A percentile compares a stretch with the other conserved stretches of the same genome.
Conservation (phyloP, 2,888 invertebrate genomes). For the Acleris holmiana region DNA sequence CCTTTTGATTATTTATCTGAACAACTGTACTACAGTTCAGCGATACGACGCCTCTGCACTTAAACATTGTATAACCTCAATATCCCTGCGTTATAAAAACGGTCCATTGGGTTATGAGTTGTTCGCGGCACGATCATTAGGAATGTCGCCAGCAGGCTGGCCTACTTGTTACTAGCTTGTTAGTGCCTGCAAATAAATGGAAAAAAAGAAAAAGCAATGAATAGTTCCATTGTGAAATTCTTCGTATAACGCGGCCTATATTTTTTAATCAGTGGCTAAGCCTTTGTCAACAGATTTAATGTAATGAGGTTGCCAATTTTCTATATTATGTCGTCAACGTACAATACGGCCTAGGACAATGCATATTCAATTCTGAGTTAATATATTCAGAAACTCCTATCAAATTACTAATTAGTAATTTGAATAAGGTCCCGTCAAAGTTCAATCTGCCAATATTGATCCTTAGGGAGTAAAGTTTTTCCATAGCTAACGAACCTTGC, state of each 20-base stretch:
- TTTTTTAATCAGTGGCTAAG: slow-evolving; percentile 16
- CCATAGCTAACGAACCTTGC: slow-evolving; percentile 71
- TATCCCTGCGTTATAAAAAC: slow-evolving; percentile 32
- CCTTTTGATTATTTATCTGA: too few species aligned
- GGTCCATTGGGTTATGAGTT: slow-evolving; percentile 32
- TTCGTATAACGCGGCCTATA: slow-evolving; percentile 13
- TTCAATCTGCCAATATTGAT: slow-evolving; percentile 72
- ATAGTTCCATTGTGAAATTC: slow-evolving; percentile 24
- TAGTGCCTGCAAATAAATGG: slow-evolving; percentile 48
- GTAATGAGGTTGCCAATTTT: background rate
- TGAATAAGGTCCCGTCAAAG: slow-evolving; percentile 60
- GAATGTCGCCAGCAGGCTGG: slow-evolving; percentile 48
- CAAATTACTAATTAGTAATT: slow-evolving; percentile 59
- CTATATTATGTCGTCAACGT: background rate
- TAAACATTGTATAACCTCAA: slow-evolving; percentile 17
- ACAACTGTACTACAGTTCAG: too few species aligned
- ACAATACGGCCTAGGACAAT: slow-evolving; percentile 7
- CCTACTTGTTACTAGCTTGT: slow-evolving; percentile 47
- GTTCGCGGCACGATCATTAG: slow-evolving; percentile 44
- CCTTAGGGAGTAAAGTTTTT: slow-evolving; percentile 66
- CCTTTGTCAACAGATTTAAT: background rate
- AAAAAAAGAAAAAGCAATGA: slow-evolving; percentile 33
- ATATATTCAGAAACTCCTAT: slow-evolving; percentile 52
- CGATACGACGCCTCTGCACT: background rate
- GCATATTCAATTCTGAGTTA: slow-evolving; percentile 37